These are phyloP conservation scores for Circaetus cinerascens DNA, from an alignment of 2,113 vertebrate genomes.

Conservation along the genomic window DNA sequence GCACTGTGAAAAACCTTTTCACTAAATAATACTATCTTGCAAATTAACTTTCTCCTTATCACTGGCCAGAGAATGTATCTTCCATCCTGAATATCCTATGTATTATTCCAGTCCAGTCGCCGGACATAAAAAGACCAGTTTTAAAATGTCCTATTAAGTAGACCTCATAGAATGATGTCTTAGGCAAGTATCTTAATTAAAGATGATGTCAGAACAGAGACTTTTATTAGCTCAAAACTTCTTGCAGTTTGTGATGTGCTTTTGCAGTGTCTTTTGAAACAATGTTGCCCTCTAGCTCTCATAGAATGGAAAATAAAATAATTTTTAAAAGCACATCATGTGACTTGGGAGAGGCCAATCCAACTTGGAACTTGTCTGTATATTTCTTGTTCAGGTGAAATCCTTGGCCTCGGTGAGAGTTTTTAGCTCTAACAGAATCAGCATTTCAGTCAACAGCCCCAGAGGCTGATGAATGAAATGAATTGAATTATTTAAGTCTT, in stretches of 20 bases:
- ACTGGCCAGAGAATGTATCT: not conserved
- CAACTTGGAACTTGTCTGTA: not conserved
- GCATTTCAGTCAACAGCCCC: not conserved
- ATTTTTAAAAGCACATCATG: not conserved
- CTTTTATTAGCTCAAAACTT: not conserved
- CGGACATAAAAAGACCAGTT: not conserved
- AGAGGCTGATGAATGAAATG: not conserved
- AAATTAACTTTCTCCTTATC: not conserved
- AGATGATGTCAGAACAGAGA: not conserved
- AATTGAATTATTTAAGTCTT: not conserved
- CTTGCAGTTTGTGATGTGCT: not conserved
- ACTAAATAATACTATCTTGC: not conserved
- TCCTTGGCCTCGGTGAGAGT: not conserved
- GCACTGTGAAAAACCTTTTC: not conserved
- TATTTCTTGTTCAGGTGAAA: not conserved
- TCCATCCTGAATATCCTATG: not conserved
- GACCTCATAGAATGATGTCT: not conserved
- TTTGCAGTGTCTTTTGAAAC: not conserved
- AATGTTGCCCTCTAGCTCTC: slow-evolving; percentile 29
- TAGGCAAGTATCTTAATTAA: not conserved
- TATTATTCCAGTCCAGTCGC: not conserved
- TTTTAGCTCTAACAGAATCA: not conserved
- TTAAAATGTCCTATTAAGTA: not conserved
- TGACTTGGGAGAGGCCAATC: not conserved
- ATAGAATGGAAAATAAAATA: not conserved